These are phyloP conservation scores for Intellagama lesueurii DNA, from an alignment of 2,797 vertebrate genomes.

Conservation along the genomic window DNA sequence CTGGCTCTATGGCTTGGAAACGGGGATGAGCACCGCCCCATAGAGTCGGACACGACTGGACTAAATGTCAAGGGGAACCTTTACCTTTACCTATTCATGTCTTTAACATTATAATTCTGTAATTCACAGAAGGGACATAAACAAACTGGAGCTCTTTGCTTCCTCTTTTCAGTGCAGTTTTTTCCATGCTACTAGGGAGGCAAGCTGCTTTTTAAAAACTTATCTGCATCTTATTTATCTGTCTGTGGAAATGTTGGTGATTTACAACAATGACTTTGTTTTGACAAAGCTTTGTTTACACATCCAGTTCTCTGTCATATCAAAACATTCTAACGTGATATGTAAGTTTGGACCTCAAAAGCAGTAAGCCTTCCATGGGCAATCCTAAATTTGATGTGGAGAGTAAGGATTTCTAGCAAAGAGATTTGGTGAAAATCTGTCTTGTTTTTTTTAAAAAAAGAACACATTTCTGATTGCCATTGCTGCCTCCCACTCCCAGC, in stretches of 20 bases:
- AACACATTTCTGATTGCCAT: neutral
- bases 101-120: neutral
- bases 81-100: no score
- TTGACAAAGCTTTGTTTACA: neutral
- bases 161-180: neutral
- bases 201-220: slow-evolving; percentile 5
- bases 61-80: no score
- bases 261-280: neutral
- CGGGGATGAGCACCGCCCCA: no score
- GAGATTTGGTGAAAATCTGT: neutral
- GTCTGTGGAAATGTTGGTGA: neutral
- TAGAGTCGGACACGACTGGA: no score
- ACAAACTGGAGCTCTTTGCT: neutral
- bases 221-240: neutral
- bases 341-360: no score
- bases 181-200: neutral
- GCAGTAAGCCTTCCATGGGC: neutral
- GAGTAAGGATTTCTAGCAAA: neutral
- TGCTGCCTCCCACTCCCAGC: neutral
- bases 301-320: neutral
- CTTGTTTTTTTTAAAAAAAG: neutral
- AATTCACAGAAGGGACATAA: neutral
- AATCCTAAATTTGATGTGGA: neutral
- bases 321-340: neutral
- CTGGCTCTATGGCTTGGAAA: no score